Conservation (phyloP, 2,888 invertebrate genomes). For the Rhogogaster chlorosoma region DNA sequence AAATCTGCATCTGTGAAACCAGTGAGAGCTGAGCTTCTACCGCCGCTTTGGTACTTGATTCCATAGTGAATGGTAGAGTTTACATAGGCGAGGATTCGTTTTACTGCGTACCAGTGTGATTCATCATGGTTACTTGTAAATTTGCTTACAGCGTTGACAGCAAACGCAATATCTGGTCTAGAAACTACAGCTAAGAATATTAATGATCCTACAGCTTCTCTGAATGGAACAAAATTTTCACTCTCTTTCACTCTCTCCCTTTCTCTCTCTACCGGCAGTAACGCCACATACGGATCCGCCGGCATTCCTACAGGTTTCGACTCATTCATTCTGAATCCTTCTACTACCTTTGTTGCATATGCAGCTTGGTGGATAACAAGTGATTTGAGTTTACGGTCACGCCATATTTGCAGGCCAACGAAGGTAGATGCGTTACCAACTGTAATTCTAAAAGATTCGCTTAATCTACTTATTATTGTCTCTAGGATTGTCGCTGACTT, state of each 20-base stretch:
- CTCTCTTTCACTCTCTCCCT: not conserved
- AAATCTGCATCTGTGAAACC: too few relatives aligned
- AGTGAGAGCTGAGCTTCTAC: slow-evolving; percentile 53
- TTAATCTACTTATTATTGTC: slow-evolving; percentile 49
- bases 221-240: slow-evolving; percentile 41
- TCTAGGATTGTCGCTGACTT: slow-evolving; percentile 47
- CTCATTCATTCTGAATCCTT: slow-evolving; percentile 49
- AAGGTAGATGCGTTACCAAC: slow-evolving; percentile 53
- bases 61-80: slow-evolving; percentile 53
- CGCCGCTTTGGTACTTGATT: slow-evolving; percentile 51
- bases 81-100: slow-evolving; percentile 48
- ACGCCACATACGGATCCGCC: slow-evolving; percentile 22
- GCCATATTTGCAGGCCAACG: slow-evolving; percentile 58
- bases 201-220: slow-evolving; percentile 47
- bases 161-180: slow-evolving; percentile 53
- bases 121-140: slow-evolving; percentile 38
- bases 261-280: not conserved
- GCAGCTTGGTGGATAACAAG: slow-evolving; percentile 43
- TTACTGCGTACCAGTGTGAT: slow-evolving; percentile 51
- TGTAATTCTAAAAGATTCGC: slow-evolving; percentile 55
- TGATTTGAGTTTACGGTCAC: slow-evolving; percentile 26
- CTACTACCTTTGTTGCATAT: slow-evolving; percentile 46
- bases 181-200: slow-evolving; percentile 50
- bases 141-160: slow-evolving; percentile 52
- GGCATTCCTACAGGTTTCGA: slow-evolving; percentile 52